Evolutionary conservation across 2,888 invertebrate genomes (phyloP), one percentile per base, ranked within the genome.

Genomic region (Phyllotreta cruciferae): DNA sequence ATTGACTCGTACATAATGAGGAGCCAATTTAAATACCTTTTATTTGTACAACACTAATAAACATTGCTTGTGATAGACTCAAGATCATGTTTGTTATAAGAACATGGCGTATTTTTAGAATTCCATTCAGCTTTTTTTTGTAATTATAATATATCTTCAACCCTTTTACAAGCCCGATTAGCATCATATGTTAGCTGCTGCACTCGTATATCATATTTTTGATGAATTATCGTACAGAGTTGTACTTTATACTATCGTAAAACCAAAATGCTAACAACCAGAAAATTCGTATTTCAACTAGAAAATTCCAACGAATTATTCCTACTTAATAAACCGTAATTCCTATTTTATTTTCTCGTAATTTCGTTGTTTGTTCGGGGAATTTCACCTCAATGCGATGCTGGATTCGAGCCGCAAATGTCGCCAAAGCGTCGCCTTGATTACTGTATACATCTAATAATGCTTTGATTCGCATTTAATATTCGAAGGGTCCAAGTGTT

Each of bases 381-480:
- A 42, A 53, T 57, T 56, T 38, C 8, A 8, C 39, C 41, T n/a
- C 14, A 11, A 44, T 44, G 11, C 44, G 44, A 7, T 14, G 1
- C 44, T 44, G 44, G 55, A 45, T 56, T 64, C 60, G 45, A 64
- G 68, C 70, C 73, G 70, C 77, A 77, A 76, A 75, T 77, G 77
- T 76, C 72, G 70, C 75, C 72, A 68, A 42, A 69, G 67, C 39
- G 49, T 35, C 39, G 58, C 50, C 69, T 70, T 73, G 73, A 77
- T 76, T 76, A 75, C 75, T 24, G 1, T 74, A 75, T 73, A 72
- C 68, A 75, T 72, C 74, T 74, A 69, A 77, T 77, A 76, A 76
- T 77, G 74, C 73, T 75, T 71, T 74, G 74, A 78, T 77, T 75
- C 71, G 69, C 74, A 74, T 78, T 78, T 78, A 75, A 78, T 77